phyloP scores from a whole-genome alignment of 2,888 invertebrate genomes.

The Machimus atricapillus region DNA sequence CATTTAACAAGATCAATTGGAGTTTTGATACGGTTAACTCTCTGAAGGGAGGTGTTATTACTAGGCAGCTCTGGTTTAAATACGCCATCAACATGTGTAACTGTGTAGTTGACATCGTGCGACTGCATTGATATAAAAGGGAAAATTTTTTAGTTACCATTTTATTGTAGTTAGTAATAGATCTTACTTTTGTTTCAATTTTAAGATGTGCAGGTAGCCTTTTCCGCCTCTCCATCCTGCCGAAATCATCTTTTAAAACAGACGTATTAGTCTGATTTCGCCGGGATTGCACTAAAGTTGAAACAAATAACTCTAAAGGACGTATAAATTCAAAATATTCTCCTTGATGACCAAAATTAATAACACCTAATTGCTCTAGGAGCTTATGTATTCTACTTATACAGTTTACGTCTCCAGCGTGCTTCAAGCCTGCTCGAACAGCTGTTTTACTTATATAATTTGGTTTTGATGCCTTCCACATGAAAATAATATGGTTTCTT shows the following conservation, averaged over 20 bases:
- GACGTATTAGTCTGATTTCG: constrained; percentile 27
- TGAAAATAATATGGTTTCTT: constrained; percentile 67
- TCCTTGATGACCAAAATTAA: constrained; percentile 69
- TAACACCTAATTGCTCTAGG: constrained; percentile 69
- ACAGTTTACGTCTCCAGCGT: constrained; percentile 70
- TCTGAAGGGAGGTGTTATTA: neutral
- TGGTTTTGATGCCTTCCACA: constrained; percentile 66
- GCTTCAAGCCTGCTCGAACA: constrained; percentile 66
- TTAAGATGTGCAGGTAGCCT: neutral
- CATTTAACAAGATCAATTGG: constrained; percentile 48
- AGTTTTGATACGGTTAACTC: neutral
- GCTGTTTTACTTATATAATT: constrained; percentile 68
- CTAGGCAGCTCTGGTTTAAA: constrained; percentile 13
- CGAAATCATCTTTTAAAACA: neutral
- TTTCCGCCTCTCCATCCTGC: constrained; percentile 21
- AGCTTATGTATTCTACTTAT: constrained; percentile 69
- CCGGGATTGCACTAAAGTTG: constrained; percentile 43
- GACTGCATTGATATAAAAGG: neutral
- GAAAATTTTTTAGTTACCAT: neutral
- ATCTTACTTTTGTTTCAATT: neutral
- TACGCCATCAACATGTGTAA: constrained; percentile 45
- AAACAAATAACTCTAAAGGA: constrained; percentile 47
- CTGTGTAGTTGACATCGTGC: constrained; percentile 47
- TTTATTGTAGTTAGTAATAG: neutral
- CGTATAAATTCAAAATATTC: constrained; percentile 53